phyloP scores from a whole-genome alignment of 2,797 vertebrate genomes.

The Mus minutoides region DNA sequence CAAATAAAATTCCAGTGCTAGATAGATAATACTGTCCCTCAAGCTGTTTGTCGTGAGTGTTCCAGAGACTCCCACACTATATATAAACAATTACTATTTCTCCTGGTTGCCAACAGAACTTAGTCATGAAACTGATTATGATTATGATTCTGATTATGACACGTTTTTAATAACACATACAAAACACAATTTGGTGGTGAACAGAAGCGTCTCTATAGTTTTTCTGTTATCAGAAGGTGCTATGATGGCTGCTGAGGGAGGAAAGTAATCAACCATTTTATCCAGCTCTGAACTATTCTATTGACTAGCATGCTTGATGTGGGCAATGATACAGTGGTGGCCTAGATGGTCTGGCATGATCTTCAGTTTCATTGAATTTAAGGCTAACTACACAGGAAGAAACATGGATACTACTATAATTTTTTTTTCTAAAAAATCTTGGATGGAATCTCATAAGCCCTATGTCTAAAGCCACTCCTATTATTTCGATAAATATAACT shows the following conservation, averaged over 20 bases:
- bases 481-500: not conserved
- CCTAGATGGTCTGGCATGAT: not conserved
- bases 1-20: not conserved
- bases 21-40: not conserved
- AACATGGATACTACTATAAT: not conserved
- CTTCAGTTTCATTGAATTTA: not conserved
- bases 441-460: not conserved
- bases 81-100: not conserved
- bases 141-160: not conserved
- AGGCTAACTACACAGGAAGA: not conserved
- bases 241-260: not conserved
- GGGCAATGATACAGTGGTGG: rapidly evolving
- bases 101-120: not conserved
- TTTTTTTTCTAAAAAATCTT: not conserved
- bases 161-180: not conserved
- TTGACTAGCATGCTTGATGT: not conserved
- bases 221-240: not conserved
- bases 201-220: not conserved
- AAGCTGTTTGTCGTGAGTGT: not conserved
- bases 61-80: not conserved
- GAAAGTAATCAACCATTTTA: not conserved
- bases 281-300: not conserved
- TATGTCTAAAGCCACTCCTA: not conserved
- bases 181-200: not conserved
- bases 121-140: not conserved